Conservation (phyloP, 30 jellyfish, hydroid and myxozoan genomes). For the Hydractinia echinata region DNA sequence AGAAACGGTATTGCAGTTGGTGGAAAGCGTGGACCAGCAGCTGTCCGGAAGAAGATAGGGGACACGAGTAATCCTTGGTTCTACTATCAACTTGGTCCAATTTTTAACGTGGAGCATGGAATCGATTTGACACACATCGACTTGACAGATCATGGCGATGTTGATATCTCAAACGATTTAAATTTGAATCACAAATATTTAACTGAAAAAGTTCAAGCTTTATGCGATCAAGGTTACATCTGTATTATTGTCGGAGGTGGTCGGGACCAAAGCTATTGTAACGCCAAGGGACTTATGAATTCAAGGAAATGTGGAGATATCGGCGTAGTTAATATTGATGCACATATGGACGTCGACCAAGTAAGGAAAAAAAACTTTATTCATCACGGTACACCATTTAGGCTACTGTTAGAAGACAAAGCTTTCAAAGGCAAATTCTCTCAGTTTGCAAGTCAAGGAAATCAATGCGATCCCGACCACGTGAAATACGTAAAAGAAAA, state of each 20-base stretch:
- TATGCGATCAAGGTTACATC: slow-evolving; percentile 12
- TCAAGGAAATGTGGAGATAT: slow-evolving; percentile 26
- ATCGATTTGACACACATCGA: slow-evolving; percentile 2
- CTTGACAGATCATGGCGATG: slow-evolving; percentile 20
- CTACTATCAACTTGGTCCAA: slow-evolving; percentile 1
- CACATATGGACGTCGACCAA: slow-evolving; percentile 36
- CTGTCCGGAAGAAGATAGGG: not conserved
- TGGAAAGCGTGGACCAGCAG: slow-evolving; percentile 17
- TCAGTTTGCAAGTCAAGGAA: slow-evolving; percentile 34
- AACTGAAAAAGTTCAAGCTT: slow-evolving; percentile 6
- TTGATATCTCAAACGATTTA: not conserved
- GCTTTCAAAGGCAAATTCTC: slow-evolving; percentile 16
- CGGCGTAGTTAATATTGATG: slow-evolving; percentile 39
- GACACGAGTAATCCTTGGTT: not conserved
- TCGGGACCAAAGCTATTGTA: slow-evolving; percentile 24
- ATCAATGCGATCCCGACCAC: slow-evolving; percentile 31
- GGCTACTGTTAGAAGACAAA: slow-evolving; percentile 12
- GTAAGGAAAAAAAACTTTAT: slow-evolving; percentile 12
- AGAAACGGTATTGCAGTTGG: slow-evolving; percentile 26
- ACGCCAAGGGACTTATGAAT: slow-evolving; percentile 32
- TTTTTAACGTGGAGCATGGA: slow-evolving; percentile 13
- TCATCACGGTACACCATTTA: slow-evolving; percentile 31
- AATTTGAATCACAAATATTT: slow-evolving; percentile 17
- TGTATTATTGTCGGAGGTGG: slow-evolving; percentile 30
- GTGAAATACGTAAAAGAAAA: slow-evolving; percentile 7